Evolutionary conservation across 2,797 vertebrate genomes (phyloP), one percentile per base, ranked within the genome.

Genomic region (Arrhamphus sclerolepis): DNA sequence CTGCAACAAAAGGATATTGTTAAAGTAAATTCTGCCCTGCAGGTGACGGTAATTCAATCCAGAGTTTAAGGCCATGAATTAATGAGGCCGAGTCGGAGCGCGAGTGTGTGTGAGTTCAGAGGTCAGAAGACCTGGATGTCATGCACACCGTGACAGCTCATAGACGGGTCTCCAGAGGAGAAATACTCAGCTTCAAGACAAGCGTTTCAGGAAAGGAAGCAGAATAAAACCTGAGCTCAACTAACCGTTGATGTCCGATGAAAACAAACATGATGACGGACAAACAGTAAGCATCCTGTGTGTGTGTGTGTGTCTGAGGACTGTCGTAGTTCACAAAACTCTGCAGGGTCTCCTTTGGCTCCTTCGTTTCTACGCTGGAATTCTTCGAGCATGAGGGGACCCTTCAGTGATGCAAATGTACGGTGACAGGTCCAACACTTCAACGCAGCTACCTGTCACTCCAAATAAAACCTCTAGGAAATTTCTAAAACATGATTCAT

Each of bases 1-100:
- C 46, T 44, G 47, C 44, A 56, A 61, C 49, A 59, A 58, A 70
- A 57, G 46, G 77, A 66, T 70, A 66, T 13, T 64, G 56, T 73
- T 75, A 61, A 72, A 78, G 78, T 68, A 65, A 78, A 84, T 80
- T 66, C 66, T 69, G 60, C 62, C 34, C 51, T 4, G 41, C 29
- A 49, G 1, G 14, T 40, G 9, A 65, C 55, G 68, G 88, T 88
- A 87, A 90, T 76, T 86, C 75, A 83, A 89, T 82, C 86, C 76
- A 31, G 58, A 48, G 64, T 64, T 76, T 76, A 89, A 90, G 78
- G 78, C 79, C 83, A 88, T 90, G 80, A 90, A 90, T 90, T 84
- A 90, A 88, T 87, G 66, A 89, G 62, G 61, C 72, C 13, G 14
- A n/a, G n/a, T 43, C 1, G 17, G 41, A 18, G 41, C 8, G 2